A percentile compares a stretch with the other conserved stretches of the same genome.
phyloP scores from a whole-genome alignment of 2,888 invertebrate genomes.

The Penaeus monodon region DNA sequence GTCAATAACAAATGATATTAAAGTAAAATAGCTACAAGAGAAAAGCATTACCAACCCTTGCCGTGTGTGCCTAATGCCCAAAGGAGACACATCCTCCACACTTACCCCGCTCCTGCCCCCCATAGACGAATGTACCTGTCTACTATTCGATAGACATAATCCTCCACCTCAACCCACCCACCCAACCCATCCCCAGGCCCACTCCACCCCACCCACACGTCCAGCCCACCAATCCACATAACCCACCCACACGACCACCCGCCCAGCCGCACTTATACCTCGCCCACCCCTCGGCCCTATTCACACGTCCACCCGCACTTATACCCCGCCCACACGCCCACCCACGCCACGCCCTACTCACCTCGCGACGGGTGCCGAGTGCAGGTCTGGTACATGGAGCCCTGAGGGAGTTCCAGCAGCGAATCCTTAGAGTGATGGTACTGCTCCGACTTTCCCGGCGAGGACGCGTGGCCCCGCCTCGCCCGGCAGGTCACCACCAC shows the following conservation, averaged over 20 bases:
- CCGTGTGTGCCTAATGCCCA: too few species aligned
- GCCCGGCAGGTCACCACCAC: slow-evolving; percentile 52
- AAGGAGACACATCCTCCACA: too few species aligned
- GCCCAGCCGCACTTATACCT: neutral
- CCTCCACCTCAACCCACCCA: neutral
- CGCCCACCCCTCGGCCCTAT: neutral
- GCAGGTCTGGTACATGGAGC: slow-evolving; percentile 38
- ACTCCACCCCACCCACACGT: neutral
- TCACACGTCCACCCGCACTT: neutral
- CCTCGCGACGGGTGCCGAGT: slow-evolving; percentile 40
- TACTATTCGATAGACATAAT: too few species aligned
- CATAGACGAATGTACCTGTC: neutral
- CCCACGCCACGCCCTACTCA: slow-evolving; percentile 10
- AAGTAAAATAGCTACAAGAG: too few species aligned
- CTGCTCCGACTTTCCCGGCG: slow-evolving; percentile 34
- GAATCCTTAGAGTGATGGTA: slow-evolving; percentile 37
- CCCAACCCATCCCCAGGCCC: neutral
- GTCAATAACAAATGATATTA: too few species aligned
- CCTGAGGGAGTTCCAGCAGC: slow-evolving; percentile 27
- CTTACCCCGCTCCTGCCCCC: neutral
- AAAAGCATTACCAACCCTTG: too few species aligned
- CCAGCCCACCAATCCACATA: neutral
- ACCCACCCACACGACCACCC: neutral
- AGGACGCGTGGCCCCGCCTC: slow-evolving; percentile 1
- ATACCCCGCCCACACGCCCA: neutral